phyloP scores from a whole-genome alignment of 1,140 invertebrate species.

The Lasaia peninsularis region DNA sequence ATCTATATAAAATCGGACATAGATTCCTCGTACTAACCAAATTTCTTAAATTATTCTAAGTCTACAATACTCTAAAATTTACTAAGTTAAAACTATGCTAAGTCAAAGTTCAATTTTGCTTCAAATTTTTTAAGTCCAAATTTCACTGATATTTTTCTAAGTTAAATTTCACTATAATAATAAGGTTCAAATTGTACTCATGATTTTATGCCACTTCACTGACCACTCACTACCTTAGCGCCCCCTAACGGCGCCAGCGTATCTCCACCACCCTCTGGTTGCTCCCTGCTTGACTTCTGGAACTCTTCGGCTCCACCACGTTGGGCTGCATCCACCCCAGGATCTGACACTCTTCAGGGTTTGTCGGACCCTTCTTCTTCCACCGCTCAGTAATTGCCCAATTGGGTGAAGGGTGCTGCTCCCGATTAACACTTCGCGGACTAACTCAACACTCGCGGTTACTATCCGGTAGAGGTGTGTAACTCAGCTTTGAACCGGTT shows the following conservation, averaged over 20 bases:
- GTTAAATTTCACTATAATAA: neutral
- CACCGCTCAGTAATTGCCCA: slow-evolving; percentile 1
- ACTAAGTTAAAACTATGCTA: no score
- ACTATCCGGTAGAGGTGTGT: neutral
- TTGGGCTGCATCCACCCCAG: slow-evolving; percentile 8
- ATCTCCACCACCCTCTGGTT: neutral
- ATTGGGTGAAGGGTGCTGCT: neutral
- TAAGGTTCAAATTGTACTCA: slow-evolving; percentile 13
- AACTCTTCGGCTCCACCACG: neutral
- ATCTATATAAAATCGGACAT: neutral
- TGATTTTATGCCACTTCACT: neutral
- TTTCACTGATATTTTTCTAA: neutral
- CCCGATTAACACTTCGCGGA: neutral
- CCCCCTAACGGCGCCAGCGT: neutral
- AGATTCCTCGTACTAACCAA: neutral
- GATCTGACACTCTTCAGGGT: neutral
- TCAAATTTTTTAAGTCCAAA: slow-evolving; percentile 1
- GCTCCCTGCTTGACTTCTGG: neutral
- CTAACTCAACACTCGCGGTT: neutral
- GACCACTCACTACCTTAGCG: slow-evolving; percentile 1
- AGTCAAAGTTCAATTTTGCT: neutral
- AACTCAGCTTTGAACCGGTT: no score
- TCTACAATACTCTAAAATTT: no score
- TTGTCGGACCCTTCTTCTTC: neutral
- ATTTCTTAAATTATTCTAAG: neutral